A percentile compares a stretch with the other conserved stretches of the same genome.
These are phyloP conservation scores for cat (Felis catus) DNA, from an alignment of 2,113 vertebrate species.

Conservation along the genomic window F.catus_Fca126_mat1.0 CM031420.1:39371501-39372000, in stretches of 20 bases:
- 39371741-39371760: not conserved
- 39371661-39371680: not conserved
- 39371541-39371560: conserved; percentile 20
- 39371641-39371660: conserved; percentile 57
- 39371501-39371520: conserved; percentile 44
- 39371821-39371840: not conserved
- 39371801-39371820: not conserved
- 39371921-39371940: not conserved
- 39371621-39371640: not conserved
- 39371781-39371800: not conserved
- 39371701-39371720: not conserved
- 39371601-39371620: conserved; percentile 47
- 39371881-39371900: not conserved
- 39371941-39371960: too few species aligned
- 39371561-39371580: conserved; percentile 23
- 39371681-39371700: not conserved
- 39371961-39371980: too few species aligned
- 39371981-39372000: too few species aligned
- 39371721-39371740: conserved; percentile 33
- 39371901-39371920: not conserved
- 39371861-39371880: not conserved
- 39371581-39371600: conserved; percentile 25
- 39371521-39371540: conserved; percentile 51
- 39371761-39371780: not conserved
- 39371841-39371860: not conserved